Conservation (phyloP, 1,140 invertebrate genomes). For the Atta texana region DNA sequence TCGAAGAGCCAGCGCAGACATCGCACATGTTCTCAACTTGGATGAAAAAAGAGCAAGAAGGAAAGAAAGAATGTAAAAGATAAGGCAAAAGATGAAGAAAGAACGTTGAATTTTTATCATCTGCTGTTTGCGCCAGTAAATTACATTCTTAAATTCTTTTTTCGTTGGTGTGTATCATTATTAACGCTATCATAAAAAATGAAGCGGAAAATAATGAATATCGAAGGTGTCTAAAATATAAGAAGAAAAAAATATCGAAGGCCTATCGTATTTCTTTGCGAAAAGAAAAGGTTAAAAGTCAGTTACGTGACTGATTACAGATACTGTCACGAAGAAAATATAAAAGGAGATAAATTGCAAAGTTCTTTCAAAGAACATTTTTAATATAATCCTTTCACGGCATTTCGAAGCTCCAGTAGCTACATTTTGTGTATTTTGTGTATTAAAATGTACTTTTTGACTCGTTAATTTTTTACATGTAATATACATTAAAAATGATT, state of each 20-base stretch:
- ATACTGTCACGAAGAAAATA: neutral
- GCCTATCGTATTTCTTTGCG: neutral
- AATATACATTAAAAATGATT: neutral
- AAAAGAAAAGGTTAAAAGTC: conserved; percentile 5
- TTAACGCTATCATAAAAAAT: neutral
- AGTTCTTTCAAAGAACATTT: neutral
- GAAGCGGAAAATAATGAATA: conserved; percentile 21
- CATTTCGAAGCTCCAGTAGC: neutral
- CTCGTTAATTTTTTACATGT: neutral
- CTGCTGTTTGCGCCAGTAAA: conserved; percentile 7
- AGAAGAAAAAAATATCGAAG: neutral
- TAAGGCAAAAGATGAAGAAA: neutral
- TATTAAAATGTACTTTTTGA: neutral
- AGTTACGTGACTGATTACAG: neutral
- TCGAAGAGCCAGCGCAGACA: conserved; percentile 13
- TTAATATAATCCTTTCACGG: neutral
- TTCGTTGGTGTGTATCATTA: neutral
- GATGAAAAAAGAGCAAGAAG: neutral
- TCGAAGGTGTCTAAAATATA: neutral
- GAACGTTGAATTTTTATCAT: conserved; percentile 19
- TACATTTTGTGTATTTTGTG: neutral
- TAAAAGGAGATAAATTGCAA: neutral
- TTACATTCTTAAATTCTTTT: conserved; percentile 7
- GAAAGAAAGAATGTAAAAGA: neutral
- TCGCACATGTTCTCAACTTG: neutral